Evolutionary conservation across 2,888 invertebrate species (phyloP), one percentile per base, ranked within the genome.

Genomic region (Oegoconia quadripuncta): DNA sequence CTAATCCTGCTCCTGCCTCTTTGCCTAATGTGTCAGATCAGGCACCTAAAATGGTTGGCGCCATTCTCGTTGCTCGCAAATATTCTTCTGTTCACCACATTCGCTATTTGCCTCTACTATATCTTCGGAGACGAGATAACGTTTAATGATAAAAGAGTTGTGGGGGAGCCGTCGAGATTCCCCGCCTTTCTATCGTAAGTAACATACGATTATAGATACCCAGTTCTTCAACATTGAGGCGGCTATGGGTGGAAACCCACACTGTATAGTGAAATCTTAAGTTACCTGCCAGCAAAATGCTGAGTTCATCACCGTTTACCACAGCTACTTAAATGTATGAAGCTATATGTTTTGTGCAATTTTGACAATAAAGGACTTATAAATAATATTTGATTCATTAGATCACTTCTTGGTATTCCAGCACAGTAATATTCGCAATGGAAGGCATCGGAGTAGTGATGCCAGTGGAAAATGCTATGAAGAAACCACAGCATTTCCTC

Each of bases 371-470:
- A 6, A 20, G 20, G 5, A 20, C 4, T 4, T 6, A 20, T 20
- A 6, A 6, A 8, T 20, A 4, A 4, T 20, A 20, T 4, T 26
- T n/a, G 8, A 22, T 2, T 4, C 9, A 3, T 9, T 9, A 22
- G 2, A 3, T 2, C 9, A 5, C 6, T 22, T 5, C 3, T 22
- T 22, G 15, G 20, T 32, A 44, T 53, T 55, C 33, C 64, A 90
- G 98, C 17, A 98, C 97, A 3, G 97, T 97, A 1, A 93, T 99
- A 57, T 99, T 97, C 72, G 97, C 99, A 15, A 98, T 99, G 91
- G 99, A 99, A 87, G 97, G 96, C 38, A 98, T 99, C 50, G 95
- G 95, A 36, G 93, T 93, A 34, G 95, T 98, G 11, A 92, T 98
- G 90, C 98, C 98, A 0, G 92, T 98, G 8, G 97, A 97, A 73